Conservation (phyloP, 1,140 invertebrate species). For the Centruroides sculpturatus region DNA sequence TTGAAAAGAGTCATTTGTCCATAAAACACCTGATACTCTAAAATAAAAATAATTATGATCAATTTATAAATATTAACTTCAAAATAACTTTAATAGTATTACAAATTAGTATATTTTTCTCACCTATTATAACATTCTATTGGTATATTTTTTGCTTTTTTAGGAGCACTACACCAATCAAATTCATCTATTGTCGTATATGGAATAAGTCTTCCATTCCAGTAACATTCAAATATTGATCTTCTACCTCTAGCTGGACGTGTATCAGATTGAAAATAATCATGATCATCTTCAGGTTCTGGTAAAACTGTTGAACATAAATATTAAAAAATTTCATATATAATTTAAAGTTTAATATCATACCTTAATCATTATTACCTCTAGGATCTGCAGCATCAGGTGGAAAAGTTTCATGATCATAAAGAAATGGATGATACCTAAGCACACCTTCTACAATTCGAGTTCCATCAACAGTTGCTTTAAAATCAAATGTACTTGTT, state of each 20-base stretch:
- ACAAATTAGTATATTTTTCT: not conserved
- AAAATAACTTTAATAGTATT: not conserved
- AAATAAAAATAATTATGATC: not conserved
- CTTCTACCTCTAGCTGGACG: slow-evolving; percentile 26
- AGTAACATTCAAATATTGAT: slow-evolving; percentile 32
- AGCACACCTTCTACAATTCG: slow-evolving; percentile 28
- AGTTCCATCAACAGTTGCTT: slow-evolving; percentile 27
- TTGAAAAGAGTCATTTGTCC: slow-evolving; percentile 31
- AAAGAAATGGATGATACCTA: slow-evolving; percentile 31
- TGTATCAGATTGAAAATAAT: slow-evolving; percentile 24
- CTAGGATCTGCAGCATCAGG: slow-evolving; percentile 13
- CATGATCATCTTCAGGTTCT: slow-evolving; percentile 28
- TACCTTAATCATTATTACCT: too few relatives aligned
- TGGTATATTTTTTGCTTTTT: slow-evolving; percentile 24
- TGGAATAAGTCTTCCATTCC: slow-evolving; percentile 32
- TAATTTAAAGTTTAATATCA: too few relatives aligned
- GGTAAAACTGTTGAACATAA: not conserved
- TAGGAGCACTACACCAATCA: slow-evolving; percentile 30
- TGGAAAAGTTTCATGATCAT: slow-evolving; percentile 31
- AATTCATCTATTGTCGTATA: slow-evolving; percentile 30
- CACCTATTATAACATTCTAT: slow-evolving; percentile 32
- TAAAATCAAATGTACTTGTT: slow-evolving; percentile 28
- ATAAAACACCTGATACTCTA: slow-evolving; percentile 30
- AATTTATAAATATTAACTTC: not conserved
- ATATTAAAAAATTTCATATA: too few relatives aligned